A percentile compares a stretch with the other conserved stretches of the same genome.
phyloP scores from a whole-genome alignment of 1,140 invertebrate species.

The Drosophila pruinosa region DNA sequence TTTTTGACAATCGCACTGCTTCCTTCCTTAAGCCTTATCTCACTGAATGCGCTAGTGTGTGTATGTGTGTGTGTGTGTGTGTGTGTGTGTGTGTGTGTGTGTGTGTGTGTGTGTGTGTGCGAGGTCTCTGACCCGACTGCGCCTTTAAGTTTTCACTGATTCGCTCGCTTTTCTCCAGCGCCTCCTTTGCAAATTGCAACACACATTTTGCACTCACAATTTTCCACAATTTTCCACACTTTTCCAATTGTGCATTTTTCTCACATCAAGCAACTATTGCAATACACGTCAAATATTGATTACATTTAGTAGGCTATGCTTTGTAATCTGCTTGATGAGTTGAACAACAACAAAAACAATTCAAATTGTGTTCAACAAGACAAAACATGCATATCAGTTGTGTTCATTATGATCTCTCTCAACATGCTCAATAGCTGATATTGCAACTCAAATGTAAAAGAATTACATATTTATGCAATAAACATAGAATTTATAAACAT shows the following conservation, averaged over 20 bases:
- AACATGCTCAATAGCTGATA: no score
- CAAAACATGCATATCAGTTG: no score
- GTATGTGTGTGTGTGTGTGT: constrained; percentile 7
- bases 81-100: constrained; percentile 11
- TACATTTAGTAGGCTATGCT: background rate
- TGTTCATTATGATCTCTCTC: no score
- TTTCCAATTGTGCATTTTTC: background rate
- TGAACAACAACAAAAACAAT: no score
- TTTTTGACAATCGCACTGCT: constrained; percentile 44
- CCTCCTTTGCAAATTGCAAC: background rate
- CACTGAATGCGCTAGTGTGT: constrained; percentile 10
- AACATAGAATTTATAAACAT: no score
- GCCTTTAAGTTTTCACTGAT: constrained; percentile 23
- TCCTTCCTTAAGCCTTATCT: constrained; percentile 34
- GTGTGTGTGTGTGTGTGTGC: constrained; percentile 5
- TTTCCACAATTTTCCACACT: background rate
- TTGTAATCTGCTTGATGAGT: no score
- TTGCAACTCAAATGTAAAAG: no score
- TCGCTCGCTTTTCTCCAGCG: background rate
- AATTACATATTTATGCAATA: no score
- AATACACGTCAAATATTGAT: background rate
- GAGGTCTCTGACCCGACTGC: constrained; percentile 34
- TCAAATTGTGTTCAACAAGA: no score
- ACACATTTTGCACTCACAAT: background rate
- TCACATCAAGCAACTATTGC: background rate